Base-by-base conservation (phyloP, 1,140 invertebrate genomes). In the Goniozus legneri region DNA sequence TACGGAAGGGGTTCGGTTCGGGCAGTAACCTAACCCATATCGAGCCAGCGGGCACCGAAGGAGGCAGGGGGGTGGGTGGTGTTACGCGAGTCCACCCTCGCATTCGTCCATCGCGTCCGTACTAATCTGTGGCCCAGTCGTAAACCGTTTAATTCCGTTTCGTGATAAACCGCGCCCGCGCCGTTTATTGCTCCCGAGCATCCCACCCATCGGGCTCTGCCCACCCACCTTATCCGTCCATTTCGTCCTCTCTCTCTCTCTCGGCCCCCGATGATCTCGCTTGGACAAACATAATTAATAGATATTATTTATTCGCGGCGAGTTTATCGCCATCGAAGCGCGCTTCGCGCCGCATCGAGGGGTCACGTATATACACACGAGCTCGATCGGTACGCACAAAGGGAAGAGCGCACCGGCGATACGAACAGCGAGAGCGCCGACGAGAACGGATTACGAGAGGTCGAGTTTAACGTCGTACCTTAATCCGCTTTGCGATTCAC, bases 71-170 rank as follows among this genome's bases (percentile, higher is more conserved):
- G n/a, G n/a, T 20, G 46, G 30, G 19, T 31, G 37, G 50, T 24
- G 49, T 31, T 12, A 35, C 20, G 47, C 30, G 15, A 16, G 54
- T 33, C 55, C 47, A 59, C 56, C 56, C 56, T 54, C 52, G 45
- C 56, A 56, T 69, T 66, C 69, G 65, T 69, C 65, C 67, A 68
- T 71, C 66, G 64, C 66, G 60, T 65, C 62, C 60, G 62, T 64
- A 75, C 70, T 75, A 73, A 75, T 75, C 72, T 73, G 69, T 69
- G 68, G 72, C 71, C 62, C 67, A 73, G 67, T 75, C 72, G 69
- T 75, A 73, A 75, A 73, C 65, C 68, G 71, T 75, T 73, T 73
- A 72, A 73, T 75, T 73, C 70, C 71, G 71, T 71, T 71, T 72
- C 62, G 69, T 67, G 69, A 75, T 75, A 73, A 75, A 75, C 69